These are phyloP conservation scores for Megathymus violae DNA, from an alignment of 1,140 invertebrate genomes.

Conservation along the genomic window DNA sequence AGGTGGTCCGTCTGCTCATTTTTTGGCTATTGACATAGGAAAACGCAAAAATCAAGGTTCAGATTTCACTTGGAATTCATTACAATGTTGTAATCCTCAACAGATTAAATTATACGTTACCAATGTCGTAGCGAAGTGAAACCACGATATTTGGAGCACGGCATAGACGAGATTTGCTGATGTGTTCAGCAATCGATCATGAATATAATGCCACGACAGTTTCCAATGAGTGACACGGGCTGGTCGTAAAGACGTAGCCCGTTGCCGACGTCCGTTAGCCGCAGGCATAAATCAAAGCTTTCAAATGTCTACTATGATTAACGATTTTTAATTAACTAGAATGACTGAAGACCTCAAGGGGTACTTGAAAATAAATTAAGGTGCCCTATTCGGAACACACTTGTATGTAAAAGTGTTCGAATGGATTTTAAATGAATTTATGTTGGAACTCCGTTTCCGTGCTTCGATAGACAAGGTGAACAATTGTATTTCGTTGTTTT, in stretches of 20 bases:
- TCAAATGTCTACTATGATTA: conserved; percentile 10
- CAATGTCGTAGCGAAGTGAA: conserved; percentile 12
- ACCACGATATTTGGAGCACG: conserved; percentile 10
- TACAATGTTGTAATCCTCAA: background rate
- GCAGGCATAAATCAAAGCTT: conserved; percentile 14
- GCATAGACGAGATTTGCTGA: background rate
- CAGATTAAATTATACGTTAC: background rate
- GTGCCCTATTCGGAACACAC: background rate
- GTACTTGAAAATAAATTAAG: background rate
- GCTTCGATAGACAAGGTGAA: no score
- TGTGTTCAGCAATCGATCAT: conserved; percentile 15
- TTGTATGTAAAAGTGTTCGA: no score
- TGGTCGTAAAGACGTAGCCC: conserved; percentile 9
- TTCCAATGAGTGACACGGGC: conserved; percentile 9
- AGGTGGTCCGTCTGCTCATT: no score
- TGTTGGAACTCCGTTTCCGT: no score
- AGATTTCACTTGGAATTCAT: no score
- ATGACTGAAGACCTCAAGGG: conserved; percentile 5
- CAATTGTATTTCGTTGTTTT: no score
- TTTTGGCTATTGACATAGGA: no score
- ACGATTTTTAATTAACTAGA: conserved; percentile 7
- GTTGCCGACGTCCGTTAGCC: background rate
- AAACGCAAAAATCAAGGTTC: no score
- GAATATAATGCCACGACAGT: conserved; percentile 10
- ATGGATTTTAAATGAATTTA: no score